phyloP scores from a whole-genome alignment of 2,888 invertebrate species.

The Pteria penguin region DNA sequence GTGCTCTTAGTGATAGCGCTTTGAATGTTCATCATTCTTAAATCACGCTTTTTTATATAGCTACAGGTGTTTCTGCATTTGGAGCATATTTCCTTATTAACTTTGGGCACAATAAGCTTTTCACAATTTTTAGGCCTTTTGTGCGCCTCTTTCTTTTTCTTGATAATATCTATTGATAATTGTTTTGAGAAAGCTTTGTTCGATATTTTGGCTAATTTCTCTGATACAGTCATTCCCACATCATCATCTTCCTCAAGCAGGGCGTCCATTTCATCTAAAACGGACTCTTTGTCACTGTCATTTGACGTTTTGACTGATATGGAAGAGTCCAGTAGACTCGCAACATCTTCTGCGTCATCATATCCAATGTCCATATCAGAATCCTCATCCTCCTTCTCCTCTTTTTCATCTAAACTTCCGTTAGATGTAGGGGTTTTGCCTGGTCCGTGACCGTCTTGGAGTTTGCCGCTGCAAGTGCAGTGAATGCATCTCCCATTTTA shows the following conservation, averaged over 20 bases:
- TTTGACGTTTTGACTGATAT: background rate
- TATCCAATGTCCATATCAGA: background rate
- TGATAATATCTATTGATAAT: background rate
- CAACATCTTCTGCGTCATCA: slow-evolving; percentile 5
- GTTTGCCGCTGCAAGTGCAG: background rate
- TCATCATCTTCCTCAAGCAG: slow-evolving; percentile 3
- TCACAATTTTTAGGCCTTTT: slow-evolving; percentile 4
- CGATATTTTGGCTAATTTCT: background rate
- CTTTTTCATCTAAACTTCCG: background rate
- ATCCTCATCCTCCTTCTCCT: slow-evolving; percentile 5
- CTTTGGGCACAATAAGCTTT: background rate
- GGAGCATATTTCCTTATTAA: background rate
- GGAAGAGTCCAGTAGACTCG: slow-evolving; percentile 2
- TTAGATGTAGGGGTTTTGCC: background rate
- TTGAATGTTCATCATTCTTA: slow-evolving; percentile 1
- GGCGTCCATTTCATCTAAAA: slow-evolving; percentile 8
- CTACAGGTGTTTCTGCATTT: slow-evolving; percentile 9
- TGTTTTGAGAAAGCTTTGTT: slow-evolving; percentile 12
- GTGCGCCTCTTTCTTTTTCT: background rate
- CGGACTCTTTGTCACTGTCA: background rate
- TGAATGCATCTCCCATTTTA: slow-evolving; percentile 3
- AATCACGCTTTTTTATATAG: background rate
- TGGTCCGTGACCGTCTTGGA: no score
- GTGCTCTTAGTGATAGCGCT: background rate
- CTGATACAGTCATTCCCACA: background rate